These are phyloP conservation scores for Henricia sp. DNA, from an alignment of 53 echinoderm and acorn worm genomes.

Conservation along the genomic window DNA sequence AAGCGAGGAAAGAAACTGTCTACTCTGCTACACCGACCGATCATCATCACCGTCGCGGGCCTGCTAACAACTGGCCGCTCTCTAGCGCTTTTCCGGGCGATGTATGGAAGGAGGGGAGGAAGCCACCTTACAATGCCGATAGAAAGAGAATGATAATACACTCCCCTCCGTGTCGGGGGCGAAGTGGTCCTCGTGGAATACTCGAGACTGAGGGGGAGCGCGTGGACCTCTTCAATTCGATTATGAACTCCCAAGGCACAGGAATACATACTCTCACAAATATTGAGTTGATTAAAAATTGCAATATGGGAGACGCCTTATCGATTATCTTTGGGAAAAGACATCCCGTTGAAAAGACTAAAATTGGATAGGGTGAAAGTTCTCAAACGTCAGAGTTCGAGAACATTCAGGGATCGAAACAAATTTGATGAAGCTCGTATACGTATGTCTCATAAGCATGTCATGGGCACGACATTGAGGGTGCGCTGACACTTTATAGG, in stretches of 20 bases:
- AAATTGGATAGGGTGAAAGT: neutral
- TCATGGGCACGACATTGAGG: too few relatives aligned
- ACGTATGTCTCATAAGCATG: too few relatives aligned
- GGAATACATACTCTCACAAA: neutral
- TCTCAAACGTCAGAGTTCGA: neutral
- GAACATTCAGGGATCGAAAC: conserved; percentile 6
- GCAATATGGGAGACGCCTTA: neutral
- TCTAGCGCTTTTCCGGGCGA: conserved; percentile 41
- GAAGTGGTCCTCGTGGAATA: neutral
- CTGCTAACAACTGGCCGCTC: conserved; percentile 50
- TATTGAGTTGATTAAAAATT: neutral
- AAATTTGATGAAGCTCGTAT: neutral
- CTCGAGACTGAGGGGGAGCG: neutral
- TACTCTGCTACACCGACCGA: conserved; percentile 47
- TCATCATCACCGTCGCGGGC: conserved; percentile 50
- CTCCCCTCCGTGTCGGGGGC: neutral
- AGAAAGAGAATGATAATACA: neutral
- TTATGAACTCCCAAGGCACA: neutral
- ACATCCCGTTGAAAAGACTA: neutral
- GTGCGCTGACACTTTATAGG: too few relatives aligned
- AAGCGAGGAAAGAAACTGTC: conserved; percentile 55
- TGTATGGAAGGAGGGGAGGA: conserved; percentile 22
- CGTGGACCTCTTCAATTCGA: neutral
- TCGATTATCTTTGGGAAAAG: conserved; percentile 6
- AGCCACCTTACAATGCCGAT: conserved; percentile 10